Percentiles rank a stretch among this genome's conserved stretches.
Evolutionary conservation across 2,113 vertebrate genomes (phyloP).

Genomic region (Microcebus tavaratra): DNA sequence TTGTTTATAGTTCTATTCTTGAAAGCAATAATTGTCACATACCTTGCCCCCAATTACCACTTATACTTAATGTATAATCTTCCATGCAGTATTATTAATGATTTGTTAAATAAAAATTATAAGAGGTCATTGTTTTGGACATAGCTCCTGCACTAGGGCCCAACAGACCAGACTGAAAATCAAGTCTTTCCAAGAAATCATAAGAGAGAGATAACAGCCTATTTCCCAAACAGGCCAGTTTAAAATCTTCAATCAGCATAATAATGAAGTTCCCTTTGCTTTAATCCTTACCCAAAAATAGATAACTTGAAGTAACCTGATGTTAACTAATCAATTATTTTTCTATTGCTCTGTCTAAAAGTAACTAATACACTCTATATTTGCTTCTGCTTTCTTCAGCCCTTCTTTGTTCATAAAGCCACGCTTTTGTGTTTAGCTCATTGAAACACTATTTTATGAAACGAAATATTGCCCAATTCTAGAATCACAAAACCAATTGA

Average conservation of each 20-base stretch:
- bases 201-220: not conserved
- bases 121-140: not conserved
- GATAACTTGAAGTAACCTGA: not conserved
- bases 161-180: not conserved
- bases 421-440: not conserved
- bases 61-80: slow-evolving; percentile 30
- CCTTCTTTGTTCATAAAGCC: not conserved
- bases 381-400: not conserved
- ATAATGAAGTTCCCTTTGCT: not conserved
- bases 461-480: not conserved
- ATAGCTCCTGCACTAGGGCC: not conserved
- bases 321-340: not conserved
- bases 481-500: not conserved
- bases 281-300: not conserved
- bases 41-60: not conserved
- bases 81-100: slow-evolving; percentile 15
- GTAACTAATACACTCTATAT: not conserved
- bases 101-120: not conserved
- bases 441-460: not conserved
- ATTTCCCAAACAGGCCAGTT: not conserved
- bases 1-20: slow-evolving; percentile 14
- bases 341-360: not conserved
- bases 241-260: not conserved
- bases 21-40: not conserved
- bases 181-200: not conserved